phyloP scores from a whole-genome alignment of 2,888 invertebrate species.

The Criorhina ranunculi region DNA sequence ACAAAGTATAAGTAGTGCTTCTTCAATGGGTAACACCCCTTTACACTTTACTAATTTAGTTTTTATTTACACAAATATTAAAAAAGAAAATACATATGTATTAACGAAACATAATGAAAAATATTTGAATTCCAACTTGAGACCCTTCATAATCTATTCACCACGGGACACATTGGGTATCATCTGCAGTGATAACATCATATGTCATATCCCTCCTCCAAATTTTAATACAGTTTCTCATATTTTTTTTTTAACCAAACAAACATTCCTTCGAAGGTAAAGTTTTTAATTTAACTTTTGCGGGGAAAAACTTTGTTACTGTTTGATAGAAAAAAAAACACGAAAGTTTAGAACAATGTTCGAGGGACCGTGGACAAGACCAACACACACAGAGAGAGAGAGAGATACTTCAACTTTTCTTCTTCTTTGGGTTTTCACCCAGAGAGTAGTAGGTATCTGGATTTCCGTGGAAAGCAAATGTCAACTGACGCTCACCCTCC shows the following conservation, averaged over 20 bases:
- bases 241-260: conserved; percentile 64
- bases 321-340: conserved; percentile 36
- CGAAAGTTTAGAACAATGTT: conserved; percentile 63
- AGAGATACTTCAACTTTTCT: conserved; percentile 59
- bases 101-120: neutral
- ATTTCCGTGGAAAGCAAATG: conserved; percentile 54
- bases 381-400: too few species aligned
- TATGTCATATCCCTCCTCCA: conserved; percentile 55
- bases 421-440: conserved; percentile 41
- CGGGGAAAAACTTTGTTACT: conserved; percentile 65
- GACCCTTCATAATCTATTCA: conserved; percentile 40
- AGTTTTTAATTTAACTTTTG: conserved; percentile 74
- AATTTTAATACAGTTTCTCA: conserved; percentile 56
- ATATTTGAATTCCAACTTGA: neutral
- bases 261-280: conserved; percentile 61
- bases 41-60: too few species aligned
- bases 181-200: conserved; percentile 68
- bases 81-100: too few species aligned
- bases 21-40: too few species aligned
- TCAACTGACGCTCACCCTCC: conserved; percentile 32
- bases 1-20: too few species aligned
- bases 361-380: conserved; percentile 66
- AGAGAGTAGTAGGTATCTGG: conserved; percentile 19
- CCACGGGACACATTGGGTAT: conserved; percentile 30
- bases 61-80: too few species aligned